These are phyloP conservation scores for Astur gentilis DNA, from an alignment of 2,113 vertebrate species.

Conservation along the genomic window DNA sequence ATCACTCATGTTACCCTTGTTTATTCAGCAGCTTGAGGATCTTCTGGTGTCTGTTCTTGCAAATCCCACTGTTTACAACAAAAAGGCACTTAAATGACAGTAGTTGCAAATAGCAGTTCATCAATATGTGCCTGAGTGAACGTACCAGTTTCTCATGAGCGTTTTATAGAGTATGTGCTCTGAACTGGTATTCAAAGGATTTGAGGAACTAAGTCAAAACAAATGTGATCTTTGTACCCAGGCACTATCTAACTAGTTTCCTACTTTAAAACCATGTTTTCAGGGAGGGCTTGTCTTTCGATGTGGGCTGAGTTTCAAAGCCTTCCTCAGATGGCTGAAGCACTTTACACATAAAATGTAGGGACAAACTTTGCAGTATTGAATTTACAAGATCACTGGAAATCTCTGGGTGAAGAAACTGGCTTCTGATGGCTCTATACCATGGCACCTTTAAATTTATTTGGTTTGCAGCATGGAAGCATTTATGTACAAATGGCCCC, in stretches of 20 bases:
- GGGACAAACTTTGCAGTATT: background rate
- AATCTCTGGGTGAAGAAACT: background rate
- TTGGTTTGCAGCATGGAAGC: background rate
- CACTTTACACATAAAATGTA: background rate
- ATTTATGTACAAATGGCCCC: background rate
- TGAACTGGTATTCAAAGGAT: conserved; percentile 2
- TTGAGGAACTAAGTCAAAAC: conserved; percentile 26
- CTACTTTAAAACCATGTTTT: background rate
- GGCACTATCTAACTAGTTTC: background rate
- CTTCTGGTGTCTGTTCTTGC: background rate
- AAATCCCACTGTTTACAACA: background rate
- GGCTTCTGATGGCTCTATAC: background rate
- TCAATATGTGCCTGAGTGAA: background rate
- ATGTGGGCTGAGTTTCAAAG: background rate
- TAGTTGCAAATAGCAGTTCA: background rate
- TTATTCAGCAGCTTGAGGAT: background rate
- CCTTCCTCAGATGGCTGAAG: background rate
- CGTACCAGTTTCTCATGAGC: background rate
- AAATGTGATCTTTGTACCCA: conserved; percentile 44
- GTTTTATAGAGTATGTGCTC: background rate
- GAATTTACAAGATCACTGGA: background rate
- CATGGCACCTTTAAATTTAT: background rate
- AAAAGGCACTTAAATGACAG: background rate
- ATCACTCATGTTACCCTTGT: background rate
- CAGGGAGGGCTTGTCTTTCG: background rate